Evolutionary conservation across 2,888 invertebrate species (phyloP), one percentile per base, ranked within the genome.

Genomic region (Scaptomyza flava): DNA sequence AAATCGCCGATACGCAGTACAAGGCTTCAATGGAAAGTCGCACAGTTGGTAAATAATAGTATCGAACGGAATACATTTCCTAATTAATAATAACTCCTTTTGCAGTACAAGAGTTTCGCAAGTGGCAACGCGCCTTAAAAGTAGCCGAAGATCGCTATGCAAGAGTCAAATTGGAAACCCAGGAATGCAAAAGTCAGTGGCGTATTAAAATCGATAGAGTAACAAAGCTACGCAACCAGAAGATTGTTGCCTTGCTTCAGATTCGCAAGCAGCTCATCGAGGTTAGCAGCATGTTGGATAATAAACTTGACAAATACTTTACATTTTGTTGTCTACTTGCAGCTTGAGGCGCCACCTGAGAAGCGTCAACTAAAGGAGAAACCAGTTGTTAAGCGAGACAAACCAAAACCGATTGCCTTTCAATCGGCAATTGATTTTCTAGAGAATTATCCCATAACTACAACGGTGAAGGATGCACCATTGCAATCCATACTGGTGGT

Each of bases 381-480:
- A 3, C 4, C 11, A 3, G 3, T 6, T 1, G 14, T 5, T 11
- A 1, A 12, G 3, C 31, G 14, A n/a, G 33, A 14, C 27, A 46
- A n/a, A 7, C 33, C 1, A 4, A 41, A 17, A 2, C 43, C 45
- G 11, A 0, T 42, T 0, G 9, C 20, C 1, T 17, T 74, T 9
- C 45, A 68, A 36, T 43, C 69, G 3, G 61, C 74, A 8, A 0
- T 30, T 9, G 74, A 74, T 5, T 72, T 74, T n/a, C 12, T 74
- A 0, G 33, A 12, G 20, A 38, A 23, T 8, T 46, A 6, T 20
- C 11, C 54, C 2, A 6, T 45, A 8, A 8, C 0, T 3, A 1
- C 6, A 0, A 9, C 3, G 9, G 0, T 9, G 12, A 33, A 6
- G 11, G 6, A 23, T 23, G 14, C 31, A 8, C 34, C 47, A 2